These are phyloP conservation scores for Coryphaenoides rupestris DNA, from an alignment of 2,113 vertebrate genomes.

Conservation along the genomic window DNA sequence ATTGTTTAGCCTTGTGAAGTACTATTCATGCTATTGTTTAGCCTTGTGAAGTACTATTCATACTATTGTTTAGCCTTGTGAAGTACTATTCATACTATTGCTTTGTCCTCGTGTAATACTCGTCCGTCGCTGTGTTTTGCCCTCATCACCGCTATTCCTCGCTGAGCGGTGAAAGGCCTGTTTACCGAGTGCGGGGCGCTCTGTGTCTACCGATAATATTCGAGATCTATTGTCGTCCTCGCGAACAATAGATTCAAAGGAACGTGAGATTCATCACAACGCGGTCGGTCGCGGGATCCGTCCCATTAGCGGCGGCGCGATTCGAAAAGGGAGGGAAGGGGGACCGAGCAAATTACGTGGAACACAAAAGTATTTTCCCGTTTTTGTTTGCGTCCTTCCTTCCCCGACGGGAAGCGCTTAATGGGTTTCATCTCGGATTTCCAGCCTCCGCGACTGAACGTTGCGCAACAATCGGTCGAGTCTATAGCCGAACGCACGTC, in stretches of 20 bases:
- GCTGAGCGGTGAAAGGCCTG: conserved; percentile 32
- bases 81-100: too few relatives aligned
- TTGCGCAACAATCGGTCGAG: too few relatives aligned
- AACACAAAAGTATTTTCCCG: conserved; percentile 24
- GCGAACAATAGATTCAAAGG: conserved; percentile 32
- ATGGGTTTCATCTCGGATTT: conserved; percentile 48
- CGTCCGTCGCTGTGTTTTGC: too few relatives aligned
- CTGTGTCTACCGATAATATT: too few relatives aligned
- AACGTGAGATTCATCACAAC: conserved; percentile 29
- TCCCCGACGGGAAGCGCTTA: conserved; percentile 38
- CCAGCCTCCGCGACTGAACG: conserved; percentile 20
- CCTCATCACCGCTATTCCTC: too few relatives aligned
- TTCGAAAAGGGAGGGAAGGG: neutral
- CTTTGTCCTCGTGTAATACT: too few relatives aligned
- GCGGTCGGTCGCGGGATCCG: conserved; percentile 17
- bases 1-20: too few relatives aligned
- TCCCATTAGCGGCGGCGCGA: conserved; percentile 1
- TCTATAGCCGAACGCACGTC: too few relatives aligned
- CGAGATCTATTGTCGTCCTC: conserved; percentile 21
- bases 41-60: too few relatives aligned
- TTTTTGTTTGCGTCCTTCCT: conserved; percentile 2
- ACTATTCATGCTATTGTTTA: too few relatives aligned
- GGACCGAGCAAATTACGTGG: conserved; percentile 39
- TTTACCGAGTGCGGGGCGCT: conserved; percentile 7
- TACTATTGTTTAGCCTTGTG: too few relatives aligned